Evolutionary conservation across 2,797 vertebrate species (phyloP), one percentile per base, ranked within the genome.

Genomic region (Poecile montanus): DNA sequence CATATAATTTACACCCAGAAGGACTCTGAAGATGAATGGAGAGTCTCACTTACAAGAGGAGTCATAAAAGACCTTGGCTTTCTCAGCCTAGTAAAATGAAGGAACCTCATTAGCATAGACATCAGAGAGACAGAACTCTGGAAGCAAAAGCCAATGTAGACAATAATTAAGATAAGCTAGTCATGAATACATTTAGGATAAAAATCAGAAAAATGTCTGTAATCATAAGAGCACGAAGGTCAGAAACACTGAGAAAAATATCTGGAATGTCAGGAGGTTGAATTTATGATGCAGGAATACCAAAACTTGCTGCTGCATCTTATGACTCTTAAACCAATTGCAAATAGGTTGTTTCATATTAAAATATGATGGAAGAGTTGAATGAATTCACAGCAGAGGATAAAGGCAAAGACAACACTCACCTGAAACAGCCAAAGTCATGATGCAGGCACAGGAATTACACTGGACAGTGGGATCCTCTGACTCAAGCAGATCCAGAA

Each of bases 401-500:
- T n/a, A 89, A 94, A 73, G 51, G 27, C 30, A 71, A 95, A 92
- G 36, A 67, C 23, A 36, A 74, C 20, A 94, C 98, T 92, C 51
- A 98, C 98, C 98, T 95, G 98, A 98, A 60, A 98, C 97, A 51
- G 98, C 97, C 92, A 99, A 94, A 96, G 96, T 95, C 97, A 97
- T 97, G 45, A 98, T 74, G 44, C 98, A 98, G 51, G 98, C 98
- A 94, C 98, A 98, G 38, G 98, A 98, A 94, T 98, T 98, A 87
- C 98, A 98, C 94, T 98, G 98, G 75, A 98, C 97, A 9, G 96
- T 85, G 36, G 95, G 80, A 91, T 98, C 98, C 32, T 97, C 98
- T 32, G 98, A 98, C 83, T 97, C 98, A 85, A 99, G 97, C 47
- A 98, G 85, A 95, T 98, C 98, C 91, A 99, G 91, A 72, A 99